Evolutionary conservation across 2,888 invertebrate species (phyloP).

Genomic region (Troilus luridus): DNA sequence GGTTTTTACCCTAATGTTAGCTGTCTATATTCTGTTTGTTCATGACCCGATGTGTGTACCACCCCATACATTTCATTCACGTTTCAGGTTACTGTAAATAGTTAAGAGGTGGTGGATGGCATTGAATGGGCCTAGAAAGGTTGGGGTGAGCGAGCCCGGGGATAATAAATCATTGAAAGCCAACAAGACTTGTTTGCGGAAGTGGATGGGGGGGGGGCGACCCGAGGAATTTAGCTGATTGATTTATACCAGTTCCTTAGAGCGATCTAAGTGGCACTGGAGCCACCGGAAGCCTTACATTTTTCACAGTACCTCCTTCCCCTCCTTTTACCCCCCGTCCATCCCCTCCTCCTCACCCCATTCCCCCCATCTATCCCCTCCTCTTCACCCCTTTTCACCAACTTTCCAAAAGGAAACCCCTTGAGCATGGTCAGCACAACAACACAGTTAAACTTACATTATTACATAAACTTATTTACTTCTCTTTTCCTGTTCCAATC

Average conservation of each 20-base stretch:
- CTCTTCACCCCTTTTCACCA: neutral
- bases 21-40: neutral
- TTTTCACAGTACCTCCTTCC: conserved; percentile 3
- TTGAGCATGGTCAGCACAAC: conserved; percentile 34
- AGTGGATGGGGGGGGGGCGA: conserved; percentile 26
- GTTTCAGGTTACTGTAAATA: neutral
- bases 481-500: neutral
- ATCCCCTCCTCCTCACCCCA: neutral
- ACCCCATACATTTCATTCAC: neutral
- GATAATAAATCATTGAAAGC: conserved; percentile 55
- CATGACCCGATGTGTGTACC: neutral
- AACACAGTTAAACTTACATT: neutral
- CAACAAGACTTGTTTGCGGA: conserved; percentile 56
- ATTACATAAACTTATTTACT: conserved; percentile 11
- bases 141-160: neutral
- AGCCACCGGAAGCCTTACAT: conserved; percentile 39
- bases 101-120: neutral
- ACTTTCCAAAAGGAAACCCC: conserved; percentile 18
- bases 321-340: no score
- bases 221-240: conserved; percentile 51
- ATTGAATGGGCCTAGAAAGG: neutral
- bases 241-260: conserved; percentile 52
- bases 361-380: neutral
- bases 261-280: conserved; percentile 54
- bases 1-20: neutral